Evolutionary conservation across 2,113 vertebrate species (phyloP), one percentile per base, ranked within the genome.

Genomic region (Coptodon bakossiorum): DNA sequence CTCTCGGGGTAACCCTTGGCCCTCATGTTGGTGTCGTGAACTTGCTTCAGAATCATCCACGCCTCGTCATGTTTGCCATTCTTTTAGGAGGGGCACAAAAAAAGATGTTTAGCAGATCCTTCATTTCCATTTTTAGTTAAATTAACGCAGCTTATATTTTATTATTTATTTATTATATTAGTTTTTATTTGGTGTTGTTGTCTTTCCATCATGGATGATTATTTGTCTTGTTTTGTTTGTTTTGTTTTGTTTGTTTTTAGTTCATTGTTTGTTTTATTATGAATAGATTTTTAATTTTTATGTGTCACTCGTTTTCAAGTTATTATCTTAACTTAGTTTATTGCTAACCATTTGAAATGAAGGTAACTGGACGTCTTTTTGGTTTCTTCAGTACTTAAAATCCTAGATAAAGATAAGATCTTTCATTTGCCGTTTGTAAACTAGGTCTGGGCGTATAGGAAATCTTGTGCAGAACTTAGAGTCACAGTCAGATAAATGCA

Each of bases 31-130:
- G 98, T 99, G 95, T 99, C 99, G 1, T 99, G 98, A 73, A 99
- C 98, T 90, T 99, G 98, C 94, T 99, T 99, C 93, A 99, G 97
- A 81, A 99, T 98, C 99, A 99, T 99, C 98, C 98, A 99, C 36
- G 98, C 98, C 90, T 99, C 99, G 0, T 99, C 99, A 0, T 99
- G 98, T 81, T 99, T 99, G 59, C 99, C 99, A 0, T 99, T 99
- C 99, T 99, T 93, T 12, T 1, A 95, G 57, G 40, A 50, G 0
- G 4, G 9, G 14, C 11, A 81, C 38, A 78, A 16, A 90, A 27
- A 45, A 9, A 27, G 4, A 5, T 31, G 71, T 76, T 50, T 73
- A 27, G 22, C 3, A 73, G 14, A 76, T 27, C 24, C 6, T 76
- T 29, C 22, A 48, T 11, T 48, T 17, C 0, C 1, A 45, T 45